A percentile compares a stretch with the other conserved stretches of the same genome.
phyloP scores from a whole-genome alignment of 2,113 vertebrate genomes.

The Hoplias malabaricus region DNA sequence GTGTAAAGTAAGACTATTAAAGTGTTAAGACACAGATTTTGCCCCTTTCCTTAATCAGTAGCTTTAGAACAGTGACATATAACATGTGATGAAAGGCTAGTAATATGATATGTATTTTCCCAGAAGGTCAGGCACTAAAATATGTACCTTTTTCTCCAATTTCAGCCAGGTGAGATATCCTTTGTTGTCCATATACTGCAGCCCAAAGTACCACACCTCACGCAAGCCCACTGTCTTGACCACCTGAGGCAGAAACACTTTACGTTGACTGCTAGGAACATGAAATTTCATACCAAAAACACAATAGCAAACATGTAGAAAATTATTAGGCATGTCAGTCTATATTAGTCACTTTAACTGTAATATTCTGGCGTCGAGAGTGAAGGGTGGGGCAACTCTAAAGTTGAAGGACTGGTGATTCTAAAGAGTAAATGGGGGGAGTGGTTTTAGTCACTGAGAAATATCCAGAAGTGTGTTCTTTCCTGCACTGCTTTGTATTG shows the following conservation, averaged over 20 bases:
- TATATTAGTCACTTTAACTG: constrained; percentile 10
- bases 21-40: constrained; percentile 5
- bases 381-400: constrained; percentile 13
- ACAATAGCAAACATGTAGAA: neutral
- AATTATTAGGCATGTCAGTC: neutral
- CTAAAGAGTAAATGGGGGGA: neutral
- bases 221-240: constrained; percentile 91
- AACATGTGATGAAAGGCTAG: neutral
- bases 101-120: neutral
- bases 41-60: neutral
- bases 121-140: neutral
- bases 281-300: neutral
- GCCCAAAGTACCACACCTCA: constrained; percentile 96
- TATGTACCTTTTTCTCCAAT: constrained; percentile 89
- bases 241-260: constrained; percentile 73
- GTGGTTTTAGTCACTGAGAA: constrained; percentile 2
- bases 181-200: constrained; percentile 89
- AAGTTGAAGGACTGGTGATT: neutral
- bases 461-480: constrained; percentile 7
- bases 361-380: neutral
- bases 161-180: constrained; percentile 90
- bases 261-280: neutral
- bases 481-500: neutral
- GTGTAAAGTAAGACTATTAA: constrained; percentile 5
- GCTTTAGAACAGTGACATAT: neutral